phyloP scores from a whole-genome alignment of 2,888 invertebrate species.

The Papilio elwesi region DNA sequence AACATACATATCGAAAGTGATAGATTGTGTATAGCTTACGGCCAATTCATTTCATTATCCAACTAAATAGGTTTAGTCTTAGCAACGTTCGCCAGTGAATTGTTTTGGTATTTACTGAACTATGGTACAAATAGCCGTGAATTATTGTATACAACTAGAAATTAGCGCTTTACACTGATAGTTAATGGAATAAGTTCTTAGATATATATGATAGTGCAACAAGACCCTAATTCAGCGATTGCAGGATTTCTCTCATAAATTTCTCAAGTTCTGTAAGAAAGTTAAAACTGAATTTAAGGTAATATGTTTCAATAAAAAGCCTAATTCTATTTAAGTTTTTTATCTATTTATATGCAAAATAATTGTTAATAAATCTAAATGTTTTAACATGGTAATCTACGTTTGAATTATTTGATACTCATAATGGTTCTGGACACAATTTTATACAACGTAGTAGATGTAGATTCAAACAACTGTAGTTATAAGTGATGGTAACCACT shows the following conservation, averaged over 20 bases:
- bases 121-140: constrained; percentile 72
- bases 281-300: neutral
- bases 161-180: constrained; percentile 54
- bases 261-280: neutral
- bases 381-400: neutral
- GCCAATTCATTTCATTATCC: neutral
- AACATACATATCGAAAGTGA: constrained; percentile 62
- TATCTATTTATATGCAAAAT: constrained; percentile 7
- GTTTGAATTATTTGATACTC: neutral
- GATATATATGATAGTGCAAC: neutral
- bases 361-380: neutral
- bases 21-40: constrained; percentile 16
- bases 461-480: constrained; percentile 31
- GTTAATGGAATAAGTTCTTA: constrained; percentile 50
- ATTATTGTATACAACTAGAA: constrained; percentile 55
- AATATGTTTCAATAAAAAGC: neutral
- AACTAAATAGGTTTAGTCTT: constrained; percentile 13
- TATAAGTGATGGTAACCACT: constrained; percentile 45
- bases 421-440: neutral
- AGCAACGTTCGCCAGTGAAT: constrained; percentile 44
- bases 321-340: constrained; percentile 18
- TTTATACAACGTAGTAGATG: neutral
- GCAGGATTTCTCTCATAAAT: neutral
- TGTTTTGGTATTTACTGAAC: constrained; percentile 53
- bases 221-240: neutral